A percentile compares a stretch with the other conserved stretches of the same genome.
Conservation (phyloP, 2,888 invertebrate species). For the Scotopteryx bipunctaria region DNA sequence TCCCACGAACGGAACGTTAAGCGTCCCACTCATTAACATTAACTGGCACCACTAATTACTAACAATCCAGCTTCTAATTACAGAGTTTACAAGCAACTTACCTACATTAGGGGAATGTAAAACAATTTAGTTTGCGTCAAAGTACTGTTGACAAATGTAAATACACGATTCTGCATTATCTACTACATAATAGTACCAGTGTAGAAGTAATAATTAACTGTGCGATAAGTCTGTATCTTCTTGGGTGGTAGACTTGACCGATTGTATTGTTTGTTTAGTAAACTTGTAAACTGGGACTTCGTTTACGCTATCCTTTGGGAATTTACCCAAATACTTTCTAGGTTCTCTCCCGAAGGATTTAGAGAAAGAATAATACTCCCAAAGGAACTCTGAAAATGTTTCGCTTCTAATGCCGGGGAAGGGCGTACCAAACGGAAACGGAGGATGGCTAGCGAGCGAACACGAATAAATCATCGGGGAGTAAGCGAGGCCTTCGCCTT, state of each 20-base stretch:
- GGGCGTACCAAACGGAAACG: too few species aligned
- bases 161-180: not conserved
- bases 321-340: too few species aligned
- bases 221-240: not conserved
- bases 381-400: too few species aligned
- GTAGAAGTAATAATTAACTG: not conserved
- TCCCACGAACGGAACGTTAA: constrained; percentile 42
- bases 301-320: too few species aligned
- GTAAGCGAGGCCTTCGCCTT: too few species aligned
- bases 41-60: constrained; percentile 63
- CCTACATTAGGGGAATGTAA: constrained; percentile 19
- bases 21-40: constrained; percentile 61
- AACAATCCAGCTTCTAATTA: constrained; percentile 36
- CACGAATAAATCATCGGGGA: too few species aligned
- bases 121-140: constrained; percentile 5
- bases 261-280: not conserved
- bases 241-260: not conserved
- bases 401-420: too few species aligned
- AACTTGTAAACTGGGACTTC: not conserved
- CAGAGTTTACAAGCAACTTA: constrained; percentile 22
- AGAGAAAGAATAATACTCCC: too few species aligned
- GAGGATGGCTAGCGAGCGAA: too few species aligned
- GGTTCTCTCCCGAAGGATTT: too few species aligned
- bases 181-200: not conserved
- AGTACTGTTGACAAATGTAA: constrained; percentile 1